Evolutionary conservation across 2,888 invertebrate species (phyloP).

Genomic region (Myopa testacea): DNA sequence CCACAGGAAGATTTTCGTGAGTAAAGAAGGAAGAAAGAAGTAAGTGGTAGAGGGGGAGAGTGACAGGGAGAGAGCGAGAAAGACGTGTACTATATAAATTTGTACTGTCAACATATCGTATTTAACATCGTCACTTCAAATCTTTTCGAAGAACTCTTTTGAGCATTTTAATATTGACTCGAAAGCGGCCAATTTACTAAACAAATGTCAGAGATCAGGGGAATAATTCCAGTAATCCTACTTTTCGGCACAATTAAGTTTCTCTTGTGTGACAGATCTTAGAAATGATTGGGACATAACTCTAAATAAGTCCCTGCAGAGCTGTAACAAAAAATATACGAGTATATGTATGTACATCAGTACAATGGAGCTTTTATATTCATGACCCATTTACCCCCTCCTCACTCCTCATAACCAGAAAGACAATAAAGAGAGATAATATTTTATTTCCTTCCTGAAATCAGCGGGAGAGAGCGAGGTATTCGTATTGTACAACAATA

Average conservation of each 20-base stretch:
- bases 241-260: constrained; percentile 14
- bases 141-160: background rate
- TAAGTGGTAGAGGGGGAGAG: background rate
- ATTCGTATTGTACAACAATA: background rate
- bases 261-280: background rate
- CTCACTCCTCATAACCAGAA: background rate
- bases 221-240: background rate
- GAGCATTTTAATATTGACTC: background rate
- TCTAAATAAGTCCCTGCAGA: background rate
- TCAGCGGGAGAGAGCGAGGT: background rate
- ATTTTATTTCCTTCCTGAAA: background rate
- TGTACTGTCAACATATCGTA: background rate
- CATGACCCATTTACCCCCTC: background rate
- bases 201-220: too few species aligned
- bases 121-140: constrained; percentile 7
- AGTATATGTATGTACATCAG: too few species aligned
- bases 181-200: too few species aligned
- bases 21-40: background rate
- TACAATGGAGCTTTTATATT: background rate
- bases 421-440: constrained; percentile 1
- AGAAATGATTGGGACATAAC: constrained; percentile 8
- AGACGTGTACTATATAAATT: background rate
- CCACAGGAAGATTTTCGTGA: constrained; percentile 12
- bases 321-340: background rate
- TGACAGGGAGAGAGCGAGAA: background rate